A percentile compares a stretch with the other conserved stretches of the same genome.
Evolutionary conservation across 2,888 invertebrate species (phyloP).

Genomic region (Nomada goodeniana): DNA sequence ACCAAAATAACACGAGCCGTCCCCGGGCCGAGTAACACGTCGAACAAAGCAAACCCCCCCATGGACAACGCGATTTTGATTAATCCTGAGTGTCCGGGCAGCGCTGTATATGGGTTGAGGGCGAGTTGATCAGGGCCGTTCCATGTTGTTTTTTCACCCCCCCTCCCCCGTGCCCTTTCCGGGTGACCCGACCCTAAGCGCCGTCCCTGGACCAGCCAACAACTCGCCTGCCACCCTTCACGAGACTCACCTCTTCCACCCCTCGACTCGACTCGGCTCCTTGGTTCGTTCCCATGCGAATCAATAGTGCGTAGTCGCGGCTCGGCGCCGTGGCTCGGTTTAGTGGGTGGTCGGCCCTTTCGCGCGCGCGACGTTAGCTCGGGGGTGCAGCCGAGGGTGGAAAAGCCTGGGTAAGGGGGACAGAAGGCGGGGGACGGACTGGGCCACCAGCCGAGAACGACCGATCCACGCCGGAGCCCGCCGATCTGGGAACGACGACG

Average conservation of each 20-base stretch:
- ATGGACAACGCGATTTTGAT: constrained; percentile 26
- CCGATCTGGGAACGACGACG: constrained; percentile 63
- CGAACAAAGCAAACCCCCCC: neutral
- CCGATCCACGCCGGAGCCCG: constrained; percentile 76
- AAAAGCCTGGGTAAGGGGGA: constrained; percentile 36
- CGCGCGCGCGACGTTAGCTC: constrained; percentile 46
- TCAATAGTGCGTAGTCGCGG: constrained; percentile 83
- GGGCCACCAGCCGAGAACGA: constrained; percentile 67
- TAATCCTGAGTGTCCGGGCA: neutral
- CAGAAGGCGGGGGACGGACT: constrained; percentile 33
- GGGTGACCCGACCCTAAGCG: constrained; percentile 66
- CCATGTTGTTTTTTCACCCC: constrained; percentile 49
- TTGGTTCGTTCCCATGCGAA: constrained; percentile 78
- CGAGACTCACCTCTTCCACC: constrained; percentile 38
- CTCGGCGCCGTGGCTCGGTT: constrained; percentile 72
- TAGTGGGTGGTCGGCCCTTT: constrained; percentile 60
- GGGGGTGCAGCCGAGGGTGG: constrained; percentile 60
- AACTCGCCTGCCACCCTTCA: constrained; percentile 59
- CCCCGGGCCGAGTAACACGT: neutral
- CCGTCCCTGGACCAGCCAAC: constrained; percentile 69
- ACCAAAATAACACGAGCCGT: neutral
- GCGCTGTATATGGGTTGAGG: neutral
- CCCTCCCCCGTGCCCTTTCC: constrained; percentile 61
- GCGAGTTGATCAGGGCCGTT: constrained; percentile 58
- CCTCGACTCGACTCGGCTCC: constrained; percentile 62